phyloP scores from a whole-genome alignment of 2,797 vertebrate species.

The Choloepus didactylus region DNA sequence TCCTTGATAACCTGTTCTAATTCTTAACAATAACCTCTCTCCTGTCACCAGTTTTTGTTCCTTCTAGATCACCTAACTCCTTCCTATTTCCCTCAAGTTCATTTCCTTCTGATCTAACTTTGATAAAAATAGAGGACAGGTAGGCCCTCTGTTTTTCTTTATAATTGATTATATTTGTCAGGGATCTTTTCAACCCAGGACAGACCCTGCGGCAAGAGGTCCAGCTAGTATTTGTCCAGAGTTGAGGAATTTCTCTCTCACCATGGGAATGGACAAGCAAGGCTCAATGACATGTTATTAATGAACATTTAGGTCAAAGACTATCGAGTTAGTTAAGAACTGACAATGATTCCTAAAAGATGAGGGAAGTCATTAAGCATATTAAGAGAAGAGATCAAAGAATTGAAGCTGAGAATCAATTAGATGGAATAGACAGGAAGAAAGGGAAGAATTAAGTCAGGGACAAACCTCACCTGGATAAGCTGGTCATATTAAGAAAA shows the following conservation, averaged over 20 bases:
- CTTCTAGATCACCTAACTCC: neutral
- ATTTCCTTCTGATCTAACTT: slow-evolving; percentile 46
- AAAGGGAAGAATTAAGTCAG: neutral
- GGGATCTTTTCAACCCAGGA: neutral
- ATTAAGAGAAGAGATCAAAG: neutral
- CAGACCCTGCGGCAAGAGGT: neutral
- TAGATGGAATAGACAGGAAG: neutral
- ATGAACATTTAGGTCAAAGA: slow-evolving; percentile 18
- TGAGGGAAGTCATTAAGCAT: neutral
- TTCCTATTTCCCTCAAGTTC: neutral
- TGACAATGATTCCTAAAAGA: neutral
- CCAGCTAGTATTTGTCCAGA: neutral
- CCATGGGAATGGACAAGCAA: neutral
- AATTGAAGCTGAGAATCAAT: slow-evolving; percentile 1
- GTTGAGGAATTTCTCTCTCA: neutral
- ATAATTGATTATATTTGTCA: neutral
- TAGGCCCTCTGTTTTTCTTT: slow-evolving; percentile 24
- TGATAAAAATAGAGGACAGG: slow-evolving; percentile 37
- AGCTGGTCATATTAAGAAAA: neutral
- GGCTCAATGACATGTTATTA: neutral
- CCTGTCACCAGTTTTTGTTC: slow-evolving; percentile 48
- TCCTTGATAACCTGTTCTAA: slow-evolving; percentile 40
- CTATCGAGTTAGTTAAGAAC: neutral
- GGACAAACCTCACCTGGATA: neutral
- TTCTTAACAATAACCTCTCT: slow-evolving; percentile 43